Evolutionary conservation across 2,888 invertebrate genomes (phyloP).

Genomic region (Agrochola circellaris): DNA sequence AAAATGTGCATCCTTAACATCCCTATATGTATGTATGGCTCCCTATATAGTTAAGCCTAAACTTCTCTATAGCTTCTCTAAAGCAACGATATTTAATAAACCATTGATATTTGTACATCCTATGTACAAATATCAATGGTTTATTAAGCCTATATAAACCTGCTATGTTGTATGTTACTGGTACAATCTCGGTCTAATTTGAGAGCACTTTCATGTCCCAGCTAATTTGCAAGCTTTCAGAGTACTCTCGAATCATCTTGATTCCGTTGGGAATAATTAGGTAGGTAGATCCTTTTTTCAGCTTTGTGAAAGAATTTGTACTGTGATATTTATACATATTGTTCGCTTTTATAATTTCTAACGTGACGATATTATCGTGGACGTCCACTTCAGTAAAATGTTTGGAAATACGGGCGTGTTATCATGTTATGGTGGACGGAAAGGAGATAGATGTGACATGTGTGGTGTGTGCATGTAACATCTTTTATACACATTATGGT

Average conservation of each 20-base stretch:
- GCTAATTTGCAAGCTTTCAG: constrained; percentile 54
- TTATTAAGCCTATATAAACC: constrained; percentile 4
- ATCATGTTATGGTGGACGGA: not conserved
- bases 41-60: not conserved
- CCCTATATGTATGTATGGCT: no score
- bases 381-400: not conserved
- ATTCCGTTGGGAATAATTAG: constrained; percentile 54
- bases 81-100: no score
- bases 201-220: constrained; percentile 56
- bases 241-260: constrained; percentile 56
- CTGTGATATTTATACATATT: not conserved
- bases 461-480: no score
- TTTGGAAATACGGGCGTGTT: not conserved
- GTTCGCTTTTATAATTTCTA: not conserved
- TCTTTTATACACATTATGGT: no score
- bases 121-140: not conserved
- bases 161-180: not conserved
- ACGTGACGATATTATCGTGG: not conserved
- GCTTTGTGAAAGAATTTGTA: constrained; percentile 2
- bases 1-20: no score
- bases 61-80: not conserved
- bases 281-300: constrained; percentile 45
- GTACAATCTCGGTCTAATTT: constrained; percentile 45
- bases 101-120: no score
- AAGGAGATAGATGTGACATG: no score